Evolutionary conservation across 2,797 vertebrate genomes (phyloP), one percentile per base, ranked within the genome.

Genomic region (Molossus molossus): DNA sequence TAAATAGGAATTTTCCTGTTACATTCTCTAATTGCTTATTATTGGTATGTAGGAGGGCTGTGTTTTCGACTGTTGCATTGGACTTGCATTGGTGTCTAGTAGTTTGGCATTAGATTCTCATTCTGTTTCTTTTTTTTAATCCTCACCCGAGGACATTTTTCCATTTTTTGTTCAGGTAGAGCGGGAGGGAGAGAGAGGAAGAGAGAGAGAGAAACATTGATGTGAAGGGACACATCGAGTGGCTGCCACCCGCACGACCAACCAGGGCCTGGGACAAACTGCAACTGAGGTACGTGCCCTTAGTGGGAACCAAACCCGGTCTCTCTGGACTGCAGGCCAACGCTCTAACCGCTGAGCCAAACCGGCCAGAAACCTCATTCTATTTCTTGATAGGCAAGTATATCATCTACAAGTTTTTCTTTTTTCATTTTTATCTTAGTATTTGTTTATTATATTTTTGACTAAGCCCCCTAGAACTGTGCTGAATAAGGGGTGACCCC

Each of bases 61-160:
- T 64, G 15, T 75, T 87, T 92, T 94, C 64, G 82, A 23, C n/a
- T 48, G 12, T 48, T 72, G 3, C 15, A 15, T 53, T 57, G 65
- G 62, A 20, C 18, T 23, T 4, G 40, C 33, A 45, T 0, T 77
- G 62, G 29, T 58, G 40, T 29, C 33, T 79, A 25, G 55, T 72
- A 88, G 84, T 53, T 93, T 89, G 23, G 50, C 67, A 50, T 84
- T 79, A 85, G 55, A 27, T 87, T 94, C 55, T 82, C 70, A 80
- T 72, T 72, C 48, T 76, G 25, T 89, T 88, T 84, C 72, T 69
- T 92, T 33, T 33, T 33, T 33, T 33, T 33, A 33, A 33, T 33
- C 33, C 33, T 33, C 33, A 33, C 33, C 33, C 33, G 33, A 33
- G 33, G 33, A 33, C 33, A 33, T 33, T 33, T 33, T 33, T 33